phyloP scores from a whole-genome alignment of 1,140 invertebrate genomes.

The Ridgeia piscesae region DNA sequence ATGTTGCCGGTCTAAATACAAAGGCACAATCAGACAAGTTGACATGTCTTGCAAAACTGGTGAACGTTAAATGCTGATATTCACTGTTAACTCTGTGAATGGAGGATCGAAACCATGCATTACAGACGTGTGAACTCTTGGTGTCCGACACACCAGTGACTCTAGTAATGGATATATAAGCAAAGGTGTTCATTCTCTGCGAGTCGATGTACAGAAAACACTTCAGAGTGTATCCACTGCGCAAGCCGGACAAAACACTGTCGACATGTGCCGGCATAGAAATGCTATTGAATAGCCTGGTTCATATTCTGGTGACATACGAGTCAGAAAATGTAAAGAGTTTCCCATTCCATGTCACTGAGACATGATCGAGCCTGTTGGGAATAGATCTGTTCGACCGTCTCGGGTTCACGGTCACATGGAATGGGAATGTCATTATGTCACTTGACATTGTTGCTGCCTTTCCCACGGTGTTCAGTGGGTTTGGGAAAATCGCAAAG shows the following conservation, averaged over 20 bases:
- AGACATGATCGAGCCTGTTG: background rate
- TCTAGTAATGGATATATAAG: background rate
- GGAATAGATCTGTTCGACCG: background rate
- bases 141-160: background rate
- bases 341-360: background rate
- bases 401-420: background rate
- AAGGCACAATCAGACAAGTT: too few relatives aligned
- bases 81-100: too few relatives aligned
- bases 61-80: too few relatives aligned
- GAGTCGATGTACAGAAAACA: background rate
- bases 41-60: too few relatives aligned
- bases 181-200: background rate
- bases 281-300: background rate
- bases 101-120: too few relatives aligned
- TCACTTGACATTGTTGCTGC: background rate
- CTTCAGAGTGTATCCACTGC: background rate
- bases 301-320: background rate
- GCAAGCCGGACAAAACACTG: background rate
- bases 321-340: background rate
- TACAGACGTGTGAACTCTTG: too few relatives aligned
- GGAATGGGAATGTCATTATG: background rate
- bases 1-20: too few relatives aligned
- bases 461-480: too few relatives aligned
- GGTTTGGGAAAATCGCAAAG: background rate
- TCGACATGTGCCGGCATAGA: background rate